These are phyloP conservation scores for Mantis religiosa DNA, from an alignment of 2,888 invertebrate species.

Conservation along the genomic window DNA sequence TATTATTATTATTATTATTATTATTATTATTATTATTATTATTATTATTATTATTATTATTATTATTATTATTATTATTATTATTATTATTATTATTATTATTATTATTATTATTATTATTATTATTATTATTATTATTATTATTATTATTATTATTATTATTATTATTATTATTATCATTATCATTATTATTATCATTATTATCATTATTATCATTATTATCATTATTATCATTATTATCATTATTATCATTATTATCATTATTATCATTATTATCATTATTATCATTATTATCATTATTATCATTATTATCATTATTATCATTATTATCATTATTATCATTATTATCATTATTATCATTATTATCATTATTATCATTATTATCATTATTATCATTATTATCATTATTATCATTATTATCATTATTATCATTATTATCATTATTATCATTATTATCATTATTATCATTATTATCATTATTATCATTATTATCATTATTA, in stretches of 20 bases:
- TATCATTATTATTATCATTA: not conserved
- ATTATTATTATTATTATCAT: not conserved
- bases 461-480: not conserved
- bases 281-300: not conserved
- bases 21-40: not conserved
- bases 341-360: not conserved
- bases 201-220: not conserved
- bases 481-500: not conserved
- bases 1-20: not conserved
- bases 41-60: not conserved
- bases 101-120: not conserved
- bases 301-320: not conserved
- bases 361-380: not conserved
- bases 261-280: not conserved
- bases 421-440: not conserved
- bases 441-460: not conserved
- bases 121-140: not conserved
- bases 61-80: no score
- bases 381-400: not conserved
- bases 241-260: not conserved
- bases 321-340: not conserved
- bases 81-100: not conserved
- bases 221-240: not conserved
- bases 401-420: not conserved
- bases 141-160: not conserved